Evolutionary conservation across 2,113 vertebrate genomes (phyloP), one percentile per base, ranked within the genome.

Genomic region (Nothoprocta pentlandii): DNA sequence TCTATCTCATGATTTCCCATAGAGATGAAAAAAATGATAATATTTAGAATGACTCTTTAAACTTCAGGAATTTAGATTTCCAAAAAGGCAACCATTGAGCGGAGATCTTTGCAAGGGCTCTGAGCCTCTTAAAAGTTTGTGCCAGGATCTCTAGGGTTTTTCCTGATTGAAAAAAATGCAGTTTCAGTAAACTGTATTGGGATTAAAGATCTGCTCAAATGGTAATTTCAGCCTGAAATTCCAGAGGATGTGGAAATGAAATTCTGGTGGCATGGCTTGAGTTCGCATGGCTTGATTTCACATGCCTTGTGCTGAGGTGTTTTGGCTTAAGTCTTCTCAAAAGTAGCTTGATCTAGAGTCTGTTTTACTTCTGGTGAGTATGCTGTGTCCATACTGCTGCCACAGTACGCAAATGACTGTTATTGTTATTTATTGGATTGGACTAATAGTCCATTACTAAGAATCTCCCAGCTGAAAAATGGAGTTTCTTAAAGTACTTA

Each of bases 361-460:
- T 49, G 13, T 1, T 16, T 44, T n/a, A 42, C 79, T 80, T 44
- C 22, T 61, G 3, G 10, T 73, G 53, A 62, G 25, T 42, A 30
- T 21, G 19, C 16, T 46, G 12, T 78, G 26, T 49, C 34, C 79
- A 3, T 20, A 56, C 5, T 17, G 30, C 4, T 69, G 6, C 17
- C 44, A 58, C 5, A 32, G 22, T 49, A 70, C 49, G 16, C n/a
- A 59, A 89, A 85, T 70, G 3, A 82, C 46, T 67, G 9, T 39
- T 85, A 73, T 41, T 89, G 32, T 91, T 93, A 89, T 93, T 91
- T 95, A 89, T 83, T 74, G 8, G 16, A 67, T 80, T 13, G 91
- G 51, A 84, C 36, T 92, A 91, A 76, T 49, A 87, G 49, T 58
- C 36, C 36, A n/a, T 71, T 71, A 63, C 61, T 59, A 85, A 80